A percentile compares a stretch with the other conserved stretches of the same genome.
phyloP scores from a whole-genome alignment of 2,797 vertebrate species.

The Sarcoramphus papa region DNA sequence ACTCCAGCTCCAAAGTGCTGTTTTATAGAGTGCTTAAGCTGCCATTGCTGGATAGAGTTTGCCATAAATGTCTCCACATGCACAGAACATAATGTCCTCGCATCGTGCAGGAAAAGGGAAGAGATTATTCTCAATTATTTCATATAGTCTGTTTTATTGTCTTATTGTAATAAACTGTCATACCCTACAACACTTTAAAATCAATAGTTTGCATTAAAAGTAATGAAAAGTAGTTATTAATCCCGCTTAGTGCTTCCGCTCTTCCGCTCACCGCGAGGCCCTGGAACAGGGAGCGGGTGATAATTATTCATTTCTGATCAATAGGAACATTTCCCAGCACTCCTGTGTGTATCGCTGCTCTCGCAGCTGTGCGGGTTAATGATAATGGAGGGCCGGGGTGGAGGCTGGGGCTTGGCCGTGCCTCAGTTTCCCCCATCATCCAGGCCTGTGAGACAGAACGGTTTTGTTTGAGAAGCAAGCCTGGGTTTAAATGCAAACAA shows the following conservation, averaged over 20 bases:
- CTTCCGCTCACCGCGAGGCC: constrained; percentile 64
- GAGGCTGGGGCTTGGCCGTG: not conserved
- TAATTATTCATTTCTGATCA: constrained; percentile 76
- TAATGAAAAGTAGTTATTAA: constrained; percentile 78
- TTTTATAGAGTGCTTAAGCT: constrained; percentile 81
- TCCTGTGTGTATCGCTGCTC: not conserved
- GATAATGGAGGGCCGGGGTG: not conserved
- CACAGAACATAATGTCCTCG: constrained; percentile 68
- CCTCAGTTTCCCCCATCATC: not conserved
- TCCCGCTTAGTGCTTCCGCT: constrained; percentile 72
- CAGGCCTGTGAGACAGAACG: fast-evolving
- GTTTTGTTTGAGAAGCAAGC: not conserved
- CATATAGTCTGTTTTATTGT: constrained; percentile 78
- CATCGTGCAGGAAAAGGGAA: constrained; percentile 60
- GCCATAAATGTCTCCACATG: constrained; percentile 75
- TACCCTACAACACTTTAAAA: constrained; percentile 75
- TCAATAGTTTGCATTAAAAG: constrained; percentile 82
- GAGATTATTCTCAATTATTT: constrained; percentile 82
- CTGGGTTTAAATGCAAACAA: not conserved
- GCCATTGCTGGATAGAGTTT: constrained; percentile 74
- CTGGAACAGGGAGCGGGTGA: constrained; percentile 50
- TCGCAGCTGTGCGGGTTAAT: not conserved
- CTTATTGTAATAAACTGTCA: constrained; percentile 78
- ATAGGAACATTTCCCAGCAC: constrained; percentile 66
- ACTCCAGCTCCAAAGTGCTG: constrained; percentile 75